Evolutionary conservation across 2,113 vertebrate genomes (phyloP), one percentile per base, ranked within the genome.

Genomic region (Progne subis): DNA sequence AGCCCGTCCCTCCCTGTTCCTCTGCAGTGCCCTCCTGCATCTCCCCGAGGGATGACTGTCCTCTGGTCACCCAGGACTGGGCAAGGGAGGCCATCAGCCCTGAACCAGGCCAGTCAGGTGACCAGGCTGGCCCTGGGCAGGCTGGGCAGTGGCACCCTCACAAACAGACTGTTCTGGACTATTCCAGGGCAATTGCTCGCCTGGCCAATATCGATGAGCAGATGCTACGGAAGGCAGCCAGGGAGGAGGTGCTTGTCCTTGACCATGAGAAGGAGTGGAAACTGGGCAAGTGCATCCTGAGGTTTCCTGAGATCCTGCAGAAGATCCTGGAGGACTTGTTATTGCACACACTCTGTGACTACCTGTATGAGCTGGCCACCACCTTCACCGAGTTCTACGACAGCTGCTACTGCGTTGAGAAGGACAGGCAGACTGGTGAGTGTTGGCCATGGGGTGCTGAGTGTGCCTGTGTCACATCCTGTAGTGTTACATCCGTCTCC

Each of bases 331-430:
- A 99, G 8, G 99, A 99, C 96, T 97, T 99, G 86, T 96, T 99
- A 69, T 70, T 99, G 23, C 99, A 99, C 93, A 98, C 99, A 0
- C 98, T 99, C 18, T 99, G 99, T 74, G 99, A 99, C 97, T 99
- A 98, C 95, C 98, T 99, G 56, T 99, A 99, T 78, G 99, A 99
- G 96, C 98, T 99, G 83, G 99, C 99, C 94, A 99, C 99, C 70
- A 99, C 99, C 88, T 99, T 99, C 98, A 99, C 99, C 0, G 99
- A 99, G 98, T 99, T 99, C 98, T 99, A 99, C 1, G 99, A 99
- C 96, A 99, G 97, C 98, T 99, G 99, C 97, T 99, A 99, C 94
- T 99, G 99, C 5, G 98, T 99, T 63, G 99, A 99, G 97, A 99
- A 99, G 96, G 99, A 99, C 97, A 96, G 99, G 12, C 98, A 99